phyloP scores from a whole-genome alignment of 2,888 invertebrate genomes.

The Polyommatus iphigenia region DNA sequence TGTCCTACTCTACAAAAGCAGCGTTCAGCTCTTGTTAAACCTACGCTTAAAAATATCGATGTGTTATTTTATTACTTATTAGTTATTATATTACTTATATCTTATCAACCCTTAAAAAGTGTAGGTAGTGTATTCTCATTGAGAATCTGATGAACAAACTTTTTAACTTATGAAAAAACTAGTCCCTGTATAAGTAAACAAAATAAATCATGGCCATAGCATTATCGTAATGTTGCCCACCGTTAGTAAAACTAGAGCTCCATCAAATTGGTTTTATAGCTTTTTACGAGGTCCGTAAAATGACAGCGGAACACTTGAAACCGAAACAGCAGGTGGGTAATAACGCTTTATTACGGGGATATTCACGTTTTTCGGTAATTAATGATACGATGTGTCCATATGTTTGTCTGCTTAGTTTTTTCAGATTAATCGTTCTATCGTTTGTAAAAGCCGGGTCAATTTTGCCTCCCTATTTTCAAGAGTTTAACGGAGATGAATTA shows the following conservation, averaged over 20 bases:
- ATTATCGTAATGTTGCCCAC: slow-evolving; percentile 14
- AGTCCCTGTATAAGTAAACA: background rate
- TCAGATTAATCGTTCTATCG: background rate
- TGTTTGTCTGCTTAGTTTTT: background rate
- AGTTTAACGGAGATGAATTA: too few relatives aligned
- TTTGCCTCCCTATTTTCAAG: background rate
- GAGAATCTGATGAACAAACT: background rate
- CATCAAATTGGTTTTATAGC: slow-evolving; percentile 30
- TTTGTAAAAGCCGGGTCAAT: background rate
- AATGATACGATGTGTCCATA: background rate
- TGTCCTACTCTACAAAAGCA: too few relatives aligned
- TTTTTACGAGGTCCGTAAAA: slow-evolving; percentile 30
- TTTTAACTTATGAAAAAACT: background rate
- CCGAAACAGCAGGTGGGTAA: slow-evolving; percentile 26
- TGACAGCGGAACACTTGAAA: slow-evolving; percentile 26
- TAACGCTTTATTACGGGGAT: slow-evolving; percentile 28
- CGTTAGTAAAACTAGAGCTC: slow-evolving; percentile 23
- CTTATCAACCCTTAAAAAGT: background rate
- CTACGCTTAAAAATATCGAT: too few relatives aligned
- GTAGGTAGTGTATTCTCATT: too few relatives aligned
- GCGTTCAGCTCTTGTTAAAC: background rate
- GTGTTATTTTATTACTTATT: too few relatives aligned
- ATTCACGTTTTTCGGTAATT: slow-evolving; percentile 28
- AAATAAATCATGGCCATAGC: background rate
- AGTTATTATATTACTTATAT: background rate